Evolutionary conservation across 2,888 invertebrate species (phyloP).

Genomic region (Trachelus tabidus): DNA sequence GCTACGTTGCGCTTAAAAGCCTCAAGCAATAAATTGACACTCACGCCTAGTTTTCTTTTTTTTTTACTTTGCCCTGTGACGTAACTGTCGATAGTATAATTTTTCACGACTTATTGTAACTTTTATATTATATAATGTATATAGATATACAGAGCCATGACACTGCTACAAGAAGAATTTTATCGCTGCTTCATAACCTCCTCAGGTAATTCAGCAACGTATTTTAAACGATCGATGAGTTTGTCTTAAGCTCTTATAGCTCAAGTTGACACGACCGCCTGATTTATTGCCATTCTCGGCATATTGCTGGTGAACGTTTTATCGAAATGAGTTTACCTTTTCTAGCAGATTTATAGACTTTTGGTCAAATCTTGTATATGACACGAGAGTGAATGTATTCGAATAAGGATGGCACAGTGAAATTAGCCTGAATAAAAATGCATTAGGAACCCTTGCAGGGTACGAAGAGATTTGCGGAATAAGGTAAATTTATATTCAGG

Average conservation of each 20-base stretch:
- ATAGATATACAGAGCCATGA: not conserved
- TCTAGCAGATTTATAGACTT: not conserved
- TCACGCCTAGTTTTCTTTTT: not conserved
- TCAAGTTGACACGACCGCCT: not conserved
- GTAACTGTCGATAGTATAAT: not conserved
- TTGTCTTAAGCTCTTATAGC: not conserved
- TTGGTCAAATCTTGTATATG: not conserved
- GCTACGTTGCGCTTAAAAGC: not conserved
- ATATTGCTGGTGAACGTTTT: not conserved
- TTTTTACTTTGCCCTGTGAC: not conserved
- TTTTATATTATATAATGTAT: not conserved
- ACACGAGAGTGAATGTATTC: not conserved
- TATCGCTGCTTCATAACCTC: not conserved
- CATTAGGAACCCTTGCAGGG: not conserved
- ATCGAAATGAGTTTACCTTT: not conserved
- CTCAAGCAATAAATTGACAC: not conserved
- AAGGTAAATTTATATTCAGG: not conserved
- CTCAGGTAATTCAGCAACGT: not conserved
- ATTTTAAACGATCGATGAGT: not conserved
- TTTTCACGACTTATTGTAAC: not conserved
- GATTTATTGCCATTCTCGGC: not conserved
- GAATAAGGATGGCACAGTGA: not conserved
- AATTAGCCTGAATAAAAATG: not conserved
- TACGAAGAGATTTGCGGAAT: not conserved
- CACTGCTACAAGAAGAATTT: not conserved